Conservation (phyloP, 2,113 vertebrate genomes). For the Pavo muticus region DNA sequence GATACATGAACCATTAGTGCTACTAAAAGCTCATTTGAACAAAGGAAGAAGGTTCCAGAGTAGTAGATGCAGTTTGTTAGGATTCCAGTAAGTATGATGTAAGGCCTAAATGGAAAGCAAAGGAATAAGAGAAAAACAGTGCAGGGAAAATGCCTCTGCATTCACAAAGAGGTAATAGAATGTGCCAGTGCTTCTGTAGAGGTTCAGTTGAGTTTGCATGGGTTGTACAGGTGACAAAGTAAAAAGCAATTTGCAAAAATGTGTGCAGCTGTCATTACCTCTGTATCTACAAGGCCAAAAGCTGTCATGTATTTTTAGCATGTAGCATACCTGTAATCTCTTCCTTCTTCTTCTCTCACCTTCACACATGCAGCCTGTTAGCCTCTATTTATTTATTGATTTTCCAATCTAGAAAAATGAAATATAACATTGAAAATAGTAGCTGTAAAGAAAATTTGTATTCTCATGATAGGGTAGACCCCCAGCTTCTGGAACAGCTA, state of each 20-base stretch:
- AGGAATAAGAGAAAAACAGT: not conserved
- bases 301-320: not conserved
- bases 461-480: not conserved
- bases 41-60: not conserved
- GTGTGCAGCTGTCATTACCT: not conserved
- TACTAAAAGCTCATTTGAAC: not conserved
- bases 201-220: not conserved
- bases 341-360: not conserved
- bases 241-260: not conserved
- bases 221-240: not conserved
- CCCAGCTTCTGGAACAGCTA: not conserved
- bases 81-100: not conserved
- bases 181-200: not conserved
- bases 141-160: not conserved
- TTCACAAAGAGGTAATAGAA: not conserved
- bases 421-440: not conserved
- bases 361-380: not conserved
- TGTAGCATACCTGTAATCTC: not conserved
- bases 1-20: not conserved
- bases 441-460: not conserved
- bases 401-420: not conserved
- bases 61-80: not conserved
- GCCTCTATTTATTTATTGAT: not conserved
- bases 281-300: not conserved
- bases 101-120: not conserved